Evolutionary conservation across 2,888 invertebrate genomes (phyloP).

Genomic region (Polyploca ridens): DNA sequence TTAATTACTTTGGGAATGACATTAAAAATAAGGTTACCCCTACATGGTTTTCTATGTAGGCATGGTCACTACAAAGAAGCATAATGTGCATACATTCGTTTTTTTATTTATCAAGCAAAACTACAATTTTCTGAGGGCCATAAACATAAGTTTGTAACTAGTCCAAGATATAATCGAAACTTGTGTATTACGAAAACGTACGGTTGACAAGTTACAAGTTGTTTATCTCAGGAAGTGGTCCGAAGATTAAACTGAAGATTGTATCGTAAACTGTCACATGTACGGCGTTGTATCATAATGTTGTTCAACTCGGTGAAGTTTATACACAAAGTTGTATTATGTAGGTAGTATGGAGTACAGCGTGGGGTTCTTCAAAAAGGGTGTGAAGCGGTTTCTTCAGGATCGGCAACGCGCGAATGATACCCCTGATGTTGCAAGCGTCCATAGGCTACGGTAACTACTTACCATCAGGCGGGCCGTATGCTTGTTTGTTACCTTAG

Average conservation of each 20-base stretch:
- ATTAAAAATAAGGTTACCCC: not conserved
- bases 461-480: too few relatives aligned
- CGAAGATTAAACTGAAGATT: conserved; percentile 66
- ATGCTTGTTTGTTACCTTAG: too few relatives aligned
- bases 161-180: conserved; percentile 1
- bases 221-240: conserved; percentile 57
- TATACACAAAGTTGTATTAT: not conserved
- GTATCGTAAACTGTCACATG: conserved; percentile 50
- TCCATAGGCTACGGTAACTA: too few relatives aligned
- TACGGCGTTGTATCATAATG: conserved; percentile 27
- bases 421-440: too few relatives aligned
- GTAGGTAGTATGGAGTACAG: too few relatives aligned
- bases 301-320: not conserved
- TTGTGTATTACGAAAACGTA: conserved; percentile 47
- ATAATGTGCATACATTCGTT: not conserved
- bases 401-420: too few relatives aligned
- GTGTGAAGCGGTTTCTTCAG: too few relatives aligned
- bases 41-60: not conserved
- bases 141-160: not conserved
- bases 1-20: not conserved
- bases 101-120: too few relatives aligned
- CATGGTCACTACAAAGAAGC: not conserved
- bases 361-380: too few relatives aligned
- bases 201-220: conserved; percentile 54
- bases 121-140: not conserved